Base-by-base conservation (phyloP, 2,113 vertebrate genomes). In the Poeciliopsis retropinna region DNA sequence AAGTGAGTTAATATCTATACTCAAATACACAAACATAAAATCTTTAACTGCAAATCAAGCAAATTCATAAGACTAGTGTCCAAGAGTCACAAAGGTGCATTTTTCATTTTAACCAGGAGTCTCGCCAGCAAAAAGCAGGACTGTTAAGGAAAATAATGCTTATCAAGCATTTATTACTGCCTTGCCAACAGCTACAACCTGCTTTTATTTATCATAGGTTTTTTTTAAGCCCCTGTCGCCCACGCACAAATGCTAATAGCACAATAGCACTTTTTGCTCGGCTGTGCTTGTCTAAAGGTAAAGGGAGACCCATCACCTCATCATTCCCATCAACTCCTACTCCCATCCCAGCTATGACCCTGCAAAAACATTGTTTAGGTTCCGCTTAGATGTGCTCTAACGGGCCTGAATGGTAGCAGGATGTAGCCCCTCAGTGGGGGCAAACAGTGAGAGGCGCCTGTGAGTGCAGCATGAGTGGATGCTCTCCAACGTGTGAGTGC, bases 301-400 rank as follows among this genome's bases (percentile, higher is more conserved):
- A 92, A 93, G 90, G 93, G 87, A 92, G 93, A 92, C 92, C 91
- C 91, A 92, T 93, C 91, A 92, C 91, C 91, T 90, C 92, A 93
- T 92, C 92, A 93, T 92, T 93, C 91, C 91, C 94, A 95, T 94
- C 93, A 93, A 94, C 93, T 94, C 94, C 94, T 94, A 95, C 94
- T 94, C 93, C 92, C 79, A 86, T 91, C 90, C 92, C 90, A 84
- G 88, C 89, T 87, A 60, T 94, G 94, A 94, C 94, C 94, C 88
- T 78, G 70, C 85, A 91, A 80, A 85, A 91, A 84, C 91, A 91
- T 91, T 93, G 93, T 92, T 95, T 92, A 88, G 91, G 92, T 91
- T 93, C 85, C 75, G 91, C 90, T 94, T 92, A 91, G 90, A 91
- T 88, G 88, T 88, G 85, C 89, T 92, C 86, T 87, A 85, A 81